Evolutionary conservation across 2,888 invertebrate species (phyloP).

Genomic region (Timema podura): DNA sequence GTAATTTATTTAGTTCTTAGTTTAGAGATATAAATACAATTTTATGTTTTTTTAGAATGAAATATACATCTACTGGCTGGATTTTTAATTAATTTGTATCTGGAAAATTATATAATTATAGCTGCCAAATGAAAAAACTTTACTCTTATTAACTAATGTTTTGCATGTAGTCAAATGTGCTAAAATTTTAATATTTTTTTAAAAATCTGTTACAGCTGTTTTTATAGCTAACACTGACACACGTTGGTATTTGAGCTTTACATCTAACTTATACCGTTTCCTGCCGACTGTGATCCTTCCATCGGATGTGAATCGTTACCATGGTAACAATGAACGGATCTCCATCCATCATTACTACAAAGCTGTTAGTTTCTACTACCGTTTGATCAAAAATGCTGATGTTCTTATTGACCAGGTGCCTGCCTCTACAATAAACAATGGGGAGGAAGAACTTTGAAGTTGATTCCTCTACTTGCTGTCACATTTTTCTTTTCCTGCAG

Average conservation of each 20-base stretch:
- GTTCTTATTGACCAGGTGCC: constrained; percentile 30
- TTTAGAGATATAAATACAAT: too few species aligned
- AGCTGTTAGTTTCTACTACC: constrained; percentile 47
- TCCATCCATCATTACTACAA: constrained; percentile 45
- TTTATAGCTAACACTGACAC: constrained; percentile 48
- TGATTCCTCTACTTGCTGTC: not conserved
- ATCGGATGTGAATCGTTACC: constrained; percentile 43
- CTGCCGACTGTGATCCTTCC: constrained; percentile 40
- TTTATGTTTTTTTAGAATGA: not conserved
- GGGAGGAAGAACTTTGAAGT: constrained; percentile 27
- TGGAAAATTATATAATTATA: not conserved
- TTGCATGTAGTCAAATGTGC: not conserved
- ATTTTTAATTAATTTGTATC: not conserved
- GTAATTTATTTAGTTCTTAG: too few species aligned
- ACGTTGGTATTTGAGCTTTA: constrained; percentile 44
- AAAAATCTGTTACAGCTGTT: constrained; percentile 33
- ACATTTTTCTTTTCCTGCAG: too few species aligned
- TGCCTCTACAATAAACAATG: constrained; percentile 27
- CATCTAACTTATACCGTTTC: constrained; percentile 47
- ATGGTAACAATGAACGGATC: constrained; percentile 50
- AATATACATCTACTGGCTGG: not conserved
- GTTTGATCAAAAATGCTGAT: constrained; percentile 46
- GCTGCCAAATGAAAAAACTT: not conserved
- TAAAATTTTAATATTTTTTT: not conserved
- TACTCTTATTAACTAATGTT: not conserved